Percentiles rank a stretch among this genome's conserved stretches.
phyloP scores from a whole-genome alignment of 2,113 vertebrate genomes.

The Excalfactoria chinensis region DNA sequence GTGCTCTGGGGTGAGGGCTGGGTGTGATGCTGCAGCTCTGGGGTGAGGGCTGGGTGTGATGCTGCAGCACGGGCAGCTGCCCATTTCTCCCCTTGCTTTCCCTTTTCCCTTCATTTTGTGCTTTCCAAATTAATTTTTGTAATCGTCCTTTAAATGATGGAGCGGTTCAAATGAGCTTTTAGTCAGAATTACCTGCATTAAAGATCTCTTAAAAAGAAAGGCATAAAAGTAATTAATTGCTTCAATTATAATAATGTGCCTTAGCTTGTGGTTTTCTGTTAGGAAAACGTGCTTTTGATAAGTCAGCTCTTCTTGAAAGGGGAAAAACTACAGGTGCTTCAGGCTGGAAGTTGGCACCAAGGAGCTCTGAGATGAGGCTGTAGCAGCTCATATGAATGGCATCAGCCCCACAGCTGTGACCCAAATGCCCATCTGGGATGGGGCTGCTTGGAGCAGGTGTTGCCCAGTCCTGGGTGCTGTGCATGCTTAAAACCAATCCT shows the following conservation, averaged over 20 bases:
- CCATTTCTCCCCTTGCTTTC: neutral
- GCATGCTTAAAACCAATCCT: neutral
- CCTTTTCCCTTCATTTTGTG: neutral
- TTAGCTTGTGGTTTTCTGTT: slow-evolving; percentile 57
- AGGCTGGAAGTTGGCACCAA: slow-evolving; percentile 34
- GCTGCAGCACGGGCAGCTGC: neutral
- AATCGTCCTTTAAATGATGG: slow-evolving; percentile 48
- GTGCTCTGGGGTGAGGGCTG: accelerated
- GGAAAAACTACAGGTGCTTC: neutral
- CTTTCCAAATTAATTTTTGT: slow-evolving; percentile 36
- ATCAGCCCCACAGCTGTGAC: neutral
- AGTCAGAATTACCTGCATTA: slow-evolving; percentile 63
- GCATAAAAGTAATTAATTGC: slow-evolving; percentile 70
- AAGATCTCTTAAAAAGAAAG: slow-evolving; percentile 46
- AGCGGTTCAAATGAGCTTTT: slow-evolving; percentile 43
- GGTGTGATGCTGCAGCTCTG: neutral
- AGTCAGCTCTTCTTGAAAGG: slow-evolving; percentile 60
- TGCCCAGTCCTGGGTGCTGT: neutral
- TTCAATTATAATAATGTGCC: slow-evolving; percentile 68
- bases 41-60: neutral
- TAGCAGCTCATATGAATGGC: neutral
- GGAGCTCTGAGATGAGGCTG: slow-evolving; percentile 15
- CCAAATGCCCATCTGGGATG: neutral
- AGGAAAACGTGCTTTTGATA: slow-evolving; percentile 55
- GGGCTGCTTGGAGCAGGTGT: accelerated